phyloP scores from a whole-genome alignment of 2,888 invertebrate genomes.

The Epirrhoe tristata region DNA sequence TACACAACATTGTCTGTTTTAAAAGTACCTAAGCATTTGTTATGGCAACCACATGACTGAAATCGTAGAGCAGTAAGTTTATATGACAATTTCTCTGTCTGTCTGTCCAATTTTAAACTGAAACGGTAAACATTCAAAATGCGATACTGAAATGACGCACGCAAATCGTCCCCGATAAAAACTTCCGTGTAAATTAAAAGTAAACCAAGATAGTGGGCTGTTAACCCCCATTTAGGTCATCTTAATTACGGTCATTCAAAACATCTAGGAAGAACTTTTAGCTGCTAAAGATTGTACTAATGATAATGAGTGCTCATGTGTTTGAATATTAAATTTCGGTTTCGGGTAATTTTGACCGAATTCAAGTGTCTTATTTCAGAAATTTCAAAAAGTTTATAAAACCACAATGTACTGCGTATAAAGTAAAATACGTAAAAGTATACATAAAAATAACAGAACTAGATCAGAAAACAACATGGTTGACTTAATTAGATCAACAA shows the following conservation, averaged over 20 bases:
- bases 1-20: too few species aligned
- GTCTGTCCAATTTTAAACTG: conserved; percentile 2
- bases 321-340: conserved; percentile 6
- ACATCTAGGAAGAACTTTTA: conserved; percentile 25
- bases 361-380: not conserved
- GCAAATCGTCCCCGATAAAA: conserved; percentile 37
- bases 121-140: conserved; percentile 31
- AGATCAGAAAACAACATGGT: too few species aligned
- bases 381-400: not conserved
- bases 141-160: conserved; percentile 32
- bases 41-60: too few species aligned
- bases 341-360: not conserved
- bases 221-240: conserved; percentile 42
- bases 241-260: conserved; percentile 14
- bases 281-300: conserved; percentile 11
- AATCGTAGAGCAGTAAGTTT: not conserved
- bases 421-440: too few species aligned
- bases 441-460: too few species aligned
- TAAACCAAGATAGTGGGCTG: conserved; percentile 39
- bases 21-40: too few species aligned
- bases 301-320: not conserved
- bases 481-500: not conserved
- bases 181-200: conserved; percentile 47
- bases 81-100: not conserved
- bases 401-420: too few species aligned